Evolutionary conservation across 92 coral and sea anemone species (phyloP).

Genomic region (Chrysogorgia sp.): DNA sequence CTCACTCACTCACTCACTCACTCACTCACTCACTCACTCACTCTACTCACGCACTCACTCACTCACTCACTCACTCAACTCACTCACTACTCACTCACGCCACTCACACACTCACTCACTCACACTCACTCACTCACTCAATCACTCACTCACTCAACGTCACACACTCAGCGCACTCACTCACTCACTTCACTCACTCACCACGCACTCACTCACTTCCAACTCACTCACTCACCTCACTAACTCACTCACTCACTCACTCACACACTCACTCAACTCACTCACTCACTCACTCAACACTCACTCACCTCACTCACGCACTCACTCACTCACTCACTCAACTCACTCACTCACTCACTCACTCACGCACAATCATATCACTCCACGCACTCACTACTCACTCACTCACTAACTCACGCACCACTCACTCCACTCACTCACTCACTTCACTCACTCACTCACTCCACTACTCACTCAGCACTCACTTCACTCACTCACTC

Average conservation of each 20-base stretch:
- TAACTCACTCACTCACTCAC: slow-evolving; percentile 10
- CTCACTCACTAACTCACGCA: slow-evolving; percentile 4
- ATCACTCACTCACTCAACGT: no score
- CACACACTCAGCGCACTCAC: no score
- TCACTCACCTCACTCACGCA: slow-evolving; percentile 29
- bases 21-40: no score
- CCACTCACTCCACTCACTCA: slow-evolving; percentile 19
- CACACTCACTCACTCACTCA: no score
- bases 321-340: slow-evolving; percentile 27
- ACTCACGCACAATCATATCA: slow-evolving; percentile 13
- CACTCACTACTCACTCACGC: no score
- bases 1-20: no score
- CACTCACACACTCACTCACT: no score
- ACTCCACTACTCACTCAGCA: background rate
- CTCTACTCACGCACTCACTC: no score
- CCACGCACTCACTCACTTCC: slow-evolving; percentile 4
- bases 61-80: no score
- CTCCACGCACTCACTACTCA: background rate
- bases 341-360: slow-evolving; percentile 32
- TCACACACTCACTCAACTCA: slow-evolving; percentile 22
- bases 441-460: slow-evolving; percentile 15
- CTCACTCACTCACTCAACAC: slow-evolving; percentile 35
- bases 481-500: background rate
- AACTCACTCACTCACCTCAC: slow-evolving; percentile 6
- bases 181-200: no score